Conservation (phyloP, 2,113 vertebrate genomes). For the Ceratotherium simum region DNA sequence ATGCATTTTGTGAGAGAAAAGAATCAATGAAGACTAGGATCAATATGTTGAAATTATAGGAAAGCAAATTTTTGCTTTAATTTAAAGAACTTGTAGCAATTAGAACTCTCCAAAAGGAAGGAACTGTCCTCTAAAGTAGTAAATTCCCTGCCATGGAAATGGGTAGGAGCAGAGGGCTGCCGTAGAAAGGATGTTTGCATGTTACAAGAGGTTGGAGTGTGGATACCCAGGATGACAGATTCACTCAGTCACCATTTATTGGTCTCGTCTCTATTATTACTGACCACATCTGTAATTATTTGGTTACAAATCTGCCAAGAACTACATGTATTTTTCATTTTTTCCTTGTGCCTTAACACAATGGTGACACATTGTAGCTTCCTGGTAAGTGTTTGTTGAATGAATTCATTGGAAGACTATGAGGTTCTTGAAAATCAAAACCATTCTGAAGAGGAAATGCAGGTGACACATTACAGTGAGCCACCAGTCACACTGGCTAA, state of each 20-base stretch:
- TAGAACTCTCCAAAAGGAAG: neutral
- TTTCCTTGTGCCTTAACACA: neutral
- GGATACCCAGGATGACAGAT: neutral
- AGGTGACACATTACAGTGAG: neutral
- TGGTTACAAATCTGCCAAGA: constrained; percentile 1
- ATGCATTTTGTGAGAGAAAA: constrained; percentile 15
- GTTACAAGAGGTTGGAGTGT: neutral
- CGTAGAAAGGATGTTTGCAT: neutral
- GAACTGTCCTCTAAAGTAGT: neutral
- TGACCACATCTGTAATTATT: neutral
- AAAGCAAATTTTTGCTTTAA: neutral
- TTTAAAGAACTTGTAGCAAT: constrained; percentile 4
- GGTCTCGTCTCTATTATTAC: neutral
- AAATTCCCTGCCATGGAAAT: neutral
- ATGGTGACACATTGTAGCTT: neutral
- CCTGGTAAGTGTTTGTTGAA: neutral
- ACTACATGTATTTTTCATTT: neutral
- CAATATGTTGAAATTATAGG: constrained; percentile 31
- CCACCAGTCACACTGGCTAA: neutral
- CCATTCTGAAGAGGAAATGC: neutral
- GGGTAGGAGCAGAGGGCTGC: neutral
- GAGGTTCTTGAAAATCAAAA: neutral
- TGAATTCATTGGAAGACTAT: constrained; percentile 4
- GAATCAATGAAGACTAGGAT: neutral
- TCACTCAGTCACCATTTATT: neutral